Conservation (phyloP, 1,140 invertebrate species). For the Chionoecetes opilio region DNA sequence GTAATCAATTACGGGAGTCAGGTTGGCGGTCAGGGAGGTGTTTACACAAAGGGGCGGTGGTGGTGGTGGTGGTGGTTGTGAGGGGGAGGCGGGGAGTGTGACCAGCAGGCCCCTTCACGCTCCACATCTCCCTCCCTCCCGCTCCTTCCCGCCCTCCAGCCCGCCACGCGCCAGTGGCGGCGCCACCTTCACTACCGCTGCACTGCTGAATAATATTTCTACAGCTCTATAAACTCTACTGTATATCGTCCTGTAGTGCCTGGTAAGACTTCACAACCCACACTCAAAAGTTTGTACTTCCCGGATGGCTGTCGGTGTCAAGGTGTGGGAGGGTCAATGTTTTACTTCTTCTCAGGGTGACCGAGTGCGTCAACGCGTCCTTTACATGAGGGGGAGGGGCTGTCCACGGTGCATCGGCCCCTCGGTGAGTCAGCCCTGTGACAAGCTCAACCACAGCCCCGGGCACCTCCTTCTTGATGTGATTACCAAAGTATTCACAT, state of each 20-base stretch:
- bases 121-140: too few species aligned
- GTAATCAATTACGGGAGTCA: constrained; percentile 2
- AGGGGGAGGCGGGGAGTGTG: background rate
- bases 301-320: background rate
- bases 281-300: too few species aligned
- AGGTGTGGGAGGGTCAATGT: background rate
- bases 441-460: too few species aligned
- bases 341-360: background rate
- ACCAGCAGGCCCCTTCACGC: background rate
- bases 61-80: background rate
- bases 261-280: too few species aligned
- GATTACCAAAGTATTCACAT: too few species aligned
- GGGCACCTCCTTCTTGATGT: too few species aligned
- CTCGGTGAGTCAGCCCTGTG: background rate
- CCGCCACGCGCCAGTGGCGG: background rate
- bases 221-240: too few species aligned
- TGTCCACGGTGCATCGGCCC: background rate
- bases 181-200: background rate
- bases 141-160: background rate
- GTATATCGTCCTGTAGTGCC: too few species aligned
- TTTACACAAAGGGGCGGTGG: constrained; percentile 5
- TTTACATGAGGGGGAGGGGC: background rate
- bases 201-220: too few species aligned
- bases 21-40: background rate
- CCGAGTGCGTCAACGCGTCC: background rate